A percentile compares a stretch with the other conserved stretches of the same genome.
Conservation (phyloP, 1,140 invertebrate genomes). For the Nomia melanderi region DNA sequence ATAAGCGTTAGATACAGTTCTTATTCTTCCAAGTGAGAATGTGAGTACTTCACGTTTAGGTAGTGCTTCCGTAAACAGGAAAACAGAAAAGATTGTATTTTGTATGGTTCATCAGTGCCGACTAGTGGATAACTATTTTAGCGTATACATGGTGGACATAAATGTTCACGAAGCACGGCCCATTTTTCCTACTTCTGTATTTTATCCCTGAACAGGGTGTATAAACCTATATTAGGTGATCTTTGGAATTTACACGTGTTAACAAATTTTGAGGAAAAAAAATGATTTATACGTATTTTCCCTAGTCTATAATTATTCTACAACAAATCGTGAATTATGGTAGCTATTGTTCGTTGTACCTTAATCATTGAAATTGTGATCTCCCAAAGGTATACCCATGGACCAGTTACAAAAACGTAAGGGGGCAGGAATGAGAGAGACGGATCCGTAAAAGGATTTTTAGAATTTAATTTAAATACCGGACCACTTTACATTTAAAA, state of each 20-base stretch:
- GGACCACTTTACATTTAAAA: not conserved
- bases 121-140: conserved; percentile 45
- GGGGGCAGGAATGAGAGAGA: not conserved
- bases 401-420: conserved; percentile 2
- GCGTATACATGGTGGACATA: conserved; percentile 25
- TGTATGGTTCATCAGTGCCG: conserved; percentile 35
- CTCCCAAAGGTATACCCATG: not conserved
- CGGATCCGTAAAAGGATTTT: not conserved
- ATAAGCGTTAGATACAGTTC: conserved; percentile 27
- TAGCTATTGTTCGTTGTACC: conserved; percentile 25
- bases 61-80: conserved; percentile 34
- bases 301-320: conserved; percentile 46
- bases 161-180: conserved; percentile 48
- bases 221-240: conserved; percentile 44
- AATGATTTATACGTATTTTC: conserved; percentile 40
- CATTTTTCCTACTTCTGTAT: conserved; percentile 50
- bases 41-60: conserved; percentile 18
- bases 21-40: conserved; percentile 31
- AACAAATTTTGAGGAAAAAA: conserved; percentile 24
- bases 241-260: conserved; percentile 33
- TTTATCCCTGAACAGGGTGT: conserved; percentile 30
- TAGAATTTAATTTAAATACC: not conserved
- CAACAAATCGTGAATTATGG: conserved; percentile 28
- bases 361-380: conserved; percentile 28
- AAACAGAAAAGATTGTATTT: conserved; percentile 18